These are phyloP conservation scores for Strigamia maritima DNA, from an alignment of 2,888 invertebrate species.

Conservation along the genomic window DNA sequence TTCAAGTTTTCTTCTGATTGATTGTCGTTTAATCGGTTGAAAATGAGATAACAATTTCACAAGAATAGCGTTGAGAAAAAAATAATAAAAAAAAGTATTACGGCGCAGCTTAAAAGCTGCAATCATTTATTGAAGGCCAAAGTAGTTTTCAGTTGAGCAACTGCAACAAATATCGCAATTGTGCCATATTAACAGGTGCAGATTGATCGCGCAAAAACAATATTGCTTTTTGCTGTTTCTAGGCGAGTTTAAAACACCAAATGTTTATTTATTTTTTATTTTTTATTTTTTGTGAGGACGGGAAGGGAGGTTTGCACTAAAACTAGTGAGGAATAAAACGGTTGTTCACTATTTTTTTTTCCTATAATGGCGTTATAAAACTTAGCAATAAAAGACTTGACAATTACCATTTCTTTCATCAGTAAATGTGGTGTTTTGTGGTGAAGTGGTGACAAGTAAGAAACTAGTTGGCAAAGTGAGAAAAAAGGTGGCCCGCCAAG, in stretches of 20 bases:
- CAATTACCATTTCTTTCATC: conserved; percentile 23
- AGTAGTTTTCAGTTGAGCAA: background rate
- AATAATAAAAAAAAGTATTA: background rate
- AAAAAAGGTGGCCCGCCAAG: background rate
- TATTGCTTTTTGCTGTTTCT: too few species aligned
- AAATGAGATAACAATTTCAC: background rate
- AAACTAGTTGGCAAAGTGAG: conserved; percentile 10
- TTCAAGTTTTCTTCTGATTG: too few species aligned
- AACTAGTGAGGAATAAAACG: background rate
- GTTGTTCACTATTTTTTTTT: background rate
- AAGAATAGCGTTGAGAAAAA: background rate
- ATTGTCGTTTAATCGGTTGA: background rate
- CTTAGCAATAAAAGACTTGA: conserved; percentile 13
- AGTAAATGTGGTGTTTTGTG: background rate
- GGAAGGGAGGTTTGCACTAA: background rate
- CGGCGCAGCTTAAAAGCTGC: background rate
- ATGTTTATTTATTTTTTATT: background rate
- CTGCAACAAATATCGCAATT: background rate
- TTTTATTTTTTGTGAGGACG: background rate
- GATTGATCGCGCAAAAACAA: background rate
- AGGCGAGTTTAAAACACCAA: background rate
- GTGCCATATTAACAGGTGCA: conserved; percentile 19
- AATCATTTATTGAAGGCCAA: background rate
- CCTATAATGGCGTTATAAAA: background rate
- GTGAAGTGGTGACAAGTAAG: conserved; percentile 7